Conservation (phyloP, 2,113 vertebrate genomes). For the Xenus cinereus region DNA sequence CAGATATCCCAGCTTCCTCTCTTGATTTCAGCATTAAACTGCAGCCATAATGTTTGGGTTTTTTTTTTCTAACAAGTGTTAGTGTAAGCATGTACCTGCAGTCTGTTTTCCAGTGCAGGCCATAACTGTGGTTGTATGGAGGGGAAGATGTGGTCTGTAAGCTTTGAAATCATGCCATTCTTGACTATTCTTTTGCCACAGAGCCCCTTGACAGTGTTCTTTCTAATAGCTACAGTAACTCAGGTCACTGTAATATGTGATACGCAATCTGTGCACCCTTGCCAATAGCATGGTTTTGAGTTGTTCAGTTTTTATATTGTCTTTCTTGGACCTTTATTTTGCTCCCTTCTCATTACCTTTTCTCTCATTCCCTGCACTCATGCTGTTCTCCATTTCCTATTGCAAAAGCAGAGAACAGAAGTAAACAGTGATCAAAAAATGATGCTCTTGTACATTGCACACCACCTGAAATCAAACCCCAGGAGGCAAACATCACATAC, state of each 20-base stretch:
- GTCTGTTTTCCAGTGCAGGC: background rate
- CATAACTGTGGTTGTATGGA: background rate
- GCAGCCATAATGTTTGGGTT: background rate
- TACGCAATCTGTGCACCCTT: background rate
- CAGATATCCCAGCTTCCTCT: background rate
- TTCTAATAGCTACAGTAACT: background rate
- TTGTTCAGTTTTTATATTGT: background rate
- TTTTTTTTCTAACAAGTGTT: background rate
- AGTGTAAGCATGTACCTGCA: background rate
- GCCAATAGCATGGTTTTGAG: background rate
- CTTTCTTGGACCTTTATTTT: background rate
- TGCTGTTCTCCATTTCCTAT: background rate
- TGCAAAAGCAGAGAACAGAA: background rate
- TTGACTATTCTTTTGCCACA: background rate
- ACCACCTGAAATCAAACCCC: background rate
- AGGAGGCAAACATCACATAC: background rate
- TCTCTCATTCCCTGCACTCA: background rate
- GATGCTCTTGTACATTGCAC: background rate
- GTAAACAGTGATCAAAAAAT: slow-evolving; percentile 9
- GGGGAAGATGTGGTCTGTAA: background rate
- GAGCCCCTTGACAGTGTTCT: background rate
- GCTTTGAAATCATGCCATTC: background rate
- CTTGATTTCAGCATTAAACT: background rate
- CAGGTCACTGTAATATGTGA: background rate
- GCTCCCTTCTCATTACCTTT: background rate